These are phyloP conservation scores for Musca domestica DNA, from an alignment of 1,140 invertebrate genomes.

Conservation along the genomic window DNA sequence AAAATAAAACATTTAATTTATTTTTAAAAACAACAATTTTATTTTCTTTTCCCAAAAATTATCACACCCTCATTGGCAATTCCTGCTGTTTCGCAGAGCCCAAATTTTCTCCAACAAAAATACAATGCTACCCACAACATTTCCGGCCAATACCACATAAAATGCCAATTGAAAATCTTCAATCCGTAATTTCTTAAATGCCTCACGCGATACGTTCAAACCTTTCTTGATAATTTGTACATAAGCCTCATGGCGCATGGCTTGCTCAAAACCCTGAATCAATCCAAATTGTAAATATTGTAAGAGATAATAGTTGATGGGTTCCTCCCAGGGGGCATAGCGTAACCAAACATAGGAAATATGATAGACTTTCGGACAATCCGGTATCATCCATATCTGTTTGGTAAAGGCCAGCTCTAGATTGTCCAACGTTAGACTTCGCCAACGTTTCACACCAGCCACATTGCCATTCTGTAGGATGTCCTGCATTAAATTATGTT, in stretches of 20 bases:
- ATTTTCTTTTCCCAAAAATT: too few relatives aligned
- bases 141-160: slow-evolving; percentile 39
- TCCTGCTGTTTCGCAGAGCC: too few relatives aligned
- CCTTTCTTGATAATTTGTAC: slow-evolving; percentile 37
- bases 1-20: too few relatives aligned
- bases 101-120: too few relatives aligned
- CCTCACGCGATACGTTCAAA: slow-evolving; percentile 29
- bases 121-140: slow-evolving; percentile 26
- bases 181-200: slow-evolving; percentile 42
- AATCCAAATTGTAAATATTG: slow-evolving; percentile 37
- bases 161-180: slow-evolving; percentile 45
- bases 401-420: slow-evolving; percentile 40
- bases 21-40: too few relatives aligned
- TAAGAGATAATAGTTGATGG: slow-evolving; percentile 37
- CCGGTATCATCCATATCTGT: slow-evolving; percentile 46
- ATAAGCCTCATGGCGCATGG: slow-evolving; percentile 40
- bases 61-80: too few relatives aligned
- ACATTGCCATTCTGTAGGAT: slow-evolving; percentile 34
- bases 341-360: slow-evolving; percentile 44
- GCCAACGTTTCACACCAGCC: slow-evolving; percentile 38
- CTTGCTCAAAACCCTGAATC: slow-evolving; percentile 38
- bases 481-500: slow-evolving; percentile 37
- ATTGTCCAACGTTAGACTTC: slow-evolving; percentile 37
- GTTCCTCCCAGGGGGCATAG: slow-evolving; percentile 37
- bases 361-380: slow-evolving; percentile 49